A percentile compares a stretch with the other conserved stretches of the same genome.
Evolutionary conservation across 2,888 invertebrate genomes (phyloP).

Genomic region (Nomada fabriciana): DNA sequence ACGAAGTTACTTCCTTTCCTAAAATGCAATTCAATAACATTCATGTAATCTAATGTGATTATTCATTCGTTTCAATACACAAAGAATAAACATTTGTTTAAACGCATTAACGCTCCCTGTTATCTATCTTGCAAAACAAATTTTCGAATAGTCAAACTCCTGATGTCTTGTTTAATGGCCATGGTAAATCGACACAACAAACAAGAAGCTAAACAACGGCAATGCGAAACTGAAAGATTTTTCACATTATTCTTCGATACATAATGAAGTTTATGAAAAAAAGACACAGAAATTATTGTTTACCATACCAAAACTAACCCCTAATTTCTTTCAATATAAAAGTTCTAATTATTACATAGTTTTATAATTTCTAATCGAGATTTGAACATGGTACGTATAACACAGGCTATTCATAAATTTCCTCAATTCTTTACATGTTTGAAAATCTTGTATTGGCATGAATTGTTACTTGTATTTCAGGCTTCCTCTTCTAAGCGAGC

Average conservation of each 20-base stretch:
- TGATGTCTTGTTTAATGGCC: background rate
- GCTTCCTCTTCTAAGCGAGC: constrained; percentile 74
- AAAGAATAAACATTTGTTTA: background rate
- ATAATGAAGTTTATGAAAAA: background rate
- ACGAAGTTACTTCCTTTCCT: background rate
- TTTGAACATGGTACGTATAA: constrained; percentile 41
- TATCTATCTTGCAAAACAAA: constrained; percentile 19
- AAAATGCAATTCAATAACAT: background rate
- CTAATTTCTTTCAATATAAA: background rate
- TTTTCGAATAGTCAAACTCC: constrained; percentile 3
- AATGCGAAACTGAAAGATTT: background rate
- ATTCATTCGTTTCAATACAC: background rate
- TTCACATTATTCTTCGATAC: background rate
- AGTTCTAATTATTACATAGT: constrained; percentile 2
- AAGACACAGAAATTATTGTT: background rate
- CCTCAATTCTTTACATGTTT: background rate
- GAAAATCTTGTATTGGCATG: background rate
- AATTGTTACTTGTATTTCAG: constrained; percentile 55
- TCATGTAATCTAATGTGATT: too few species aligned
- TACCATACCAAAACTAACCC: constrained; percentile 2
- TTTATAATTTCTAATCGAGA: background rate
- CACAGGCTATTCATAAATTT: background rate
- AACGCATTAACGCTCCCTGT: constrained; percentile 2
- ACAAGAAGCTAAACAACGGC: background rate
- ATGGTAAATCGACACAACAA: constrained; percentile 15